Evolutionary conservation across 2,888 invertebrate species (phyloP).

Genomic region (Orthosia gracilis): DNA sequence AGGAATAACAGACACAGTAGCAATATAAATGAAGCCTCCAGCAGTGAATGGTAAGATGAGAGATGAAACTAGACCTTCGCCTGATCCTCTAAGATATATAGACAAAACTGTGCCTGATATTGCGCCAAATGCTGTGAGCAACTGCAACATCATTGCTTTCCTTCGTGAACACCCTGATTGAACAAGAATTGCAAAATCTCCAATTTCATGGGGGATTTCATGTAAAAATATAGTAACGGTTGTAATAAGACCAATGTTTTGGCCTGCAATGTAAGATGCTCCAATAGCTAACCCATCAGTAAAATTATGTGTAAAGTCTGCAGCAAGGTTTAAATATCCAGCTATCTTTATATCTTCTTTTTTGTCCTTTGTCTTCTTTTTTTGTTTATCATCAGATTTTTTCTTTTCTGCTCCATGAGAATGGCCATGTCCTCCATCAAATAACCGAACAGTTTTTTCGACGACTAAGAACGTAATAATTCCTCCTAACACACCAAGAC

Average conservation of each 20-base stretch:
- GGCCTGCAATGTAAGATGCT: slow-evolving; percentile 98
- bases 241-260: slow-evolving; percentile 96
- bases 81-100: slow-evolving; percentile 94
- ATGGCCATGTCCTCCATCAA: slow-evolving; percentile 96
- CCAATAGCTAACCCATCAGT: slow-evolving; percentile 99
- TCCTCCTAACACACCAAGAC: slow-evolving; percentile 98
- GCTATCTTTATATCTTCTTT: slow-evolving; percentile 88
- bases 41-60: slow-evolving; percentile 99
- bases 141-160: slow-evolving; percentile 98
- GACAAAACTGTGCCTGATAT: slow-evolving; percentile 98
- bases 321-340: slow-evolving; percentile 99
- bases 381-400: slow-evolving; percentile 84
- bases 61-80: slow-evolving; percentile 93
- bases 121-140: slow-evolving; percentile 98
- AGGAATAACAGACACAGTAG: slow-evolving; percentile 99
- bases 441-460: slow-evolving; percentile 97
- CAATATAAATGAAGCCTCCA: slow-evolving; percentile 99
- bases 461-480: slow-evolving; percentile 98
- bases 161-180: slow-evolving; percentile 98
- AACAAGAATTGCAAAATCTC: slow-evolving; percentile 99
- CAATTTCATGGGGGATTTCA: slow-evolving; percentile 99
- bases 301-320: slow-evolving; percentile 99
- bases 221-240: slow-evolving; percentile 99
- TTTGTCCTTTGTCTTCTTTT: slow-evolving; percentile 82
- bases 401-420: slow-evolving; percentile 91